phyloP scores from a whole-genome alignment of 1,140 invertebrate species.

The Hermetia illucens region DNA sequence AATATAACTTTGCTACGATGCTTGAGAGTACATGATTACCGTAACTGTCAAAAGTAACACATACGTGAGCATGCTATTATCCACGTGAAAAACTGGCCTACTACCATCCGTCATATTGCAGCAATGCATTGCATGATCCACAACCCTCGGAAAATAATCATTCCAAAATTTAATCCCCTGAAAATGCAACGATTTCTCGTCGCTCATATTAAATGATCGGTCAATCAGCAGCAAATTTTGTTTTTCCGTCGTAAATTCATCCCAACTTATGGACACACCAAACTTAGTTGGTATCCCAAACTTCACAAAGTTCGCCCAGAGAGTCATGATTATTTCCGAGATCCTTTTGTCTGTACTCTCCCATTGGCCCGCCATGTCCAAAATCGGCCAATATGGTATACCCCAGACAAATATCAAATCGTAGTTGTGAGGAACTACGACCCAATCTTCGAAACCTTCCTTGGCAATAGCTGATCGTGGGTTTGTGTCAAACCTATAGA shows the following conservation, averaged over 20 bases:
- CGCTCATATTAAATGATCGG: conserved; percentile 56
- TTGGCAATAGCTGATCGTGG: conserved; percentile 44
- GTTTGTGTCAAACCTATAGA: conserved; percentile 63
- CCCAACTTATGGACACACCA: conserved; percentile 54
- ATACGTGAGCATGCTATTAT: too few species aligned
- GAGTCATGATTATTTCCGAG: conserved; percentile 57
- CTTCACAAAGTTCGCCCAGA: conserved; percentile 60
- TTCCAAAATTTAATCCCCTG: conserved; percentile 68
- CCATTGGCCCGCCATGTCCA: conserved; percentile 44
- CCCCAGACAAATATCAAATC: conserved; percentile 67
- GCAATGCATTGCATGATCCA: conserved; percentile 50
- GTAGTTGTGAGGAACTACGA: conserved; percentile 60
- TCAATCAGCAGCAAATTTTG: conserved; percentile 56
- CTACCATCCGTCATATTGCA: conserved; percentile 38
- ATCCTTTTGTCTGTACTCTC: conserved; percentile 57
- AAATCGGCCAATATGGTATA: conserved; percentile 46
- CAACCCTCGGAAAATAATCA: conserved; percentile 58
- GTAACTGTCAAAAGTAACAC: too few species aligned
- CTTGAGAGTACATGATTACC: too few species aligned
- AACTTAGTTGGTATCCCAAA: conserved; percentile 51
- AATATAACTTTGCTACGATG: too few species aligned
- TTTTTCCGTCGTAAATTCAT: conserved; percentile 42
- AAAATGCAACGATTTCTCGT: conserved; percentile 46
- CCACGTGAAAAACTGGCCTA: too few species aligned
- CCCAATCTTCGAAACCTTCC: conserved; percentile 52